These are phyloP conservation scores for Ptiloglossa arizonensis DNA, from an alignment of 1,140 invertebrate genomes.

Conservation along the genomic window DNA sequence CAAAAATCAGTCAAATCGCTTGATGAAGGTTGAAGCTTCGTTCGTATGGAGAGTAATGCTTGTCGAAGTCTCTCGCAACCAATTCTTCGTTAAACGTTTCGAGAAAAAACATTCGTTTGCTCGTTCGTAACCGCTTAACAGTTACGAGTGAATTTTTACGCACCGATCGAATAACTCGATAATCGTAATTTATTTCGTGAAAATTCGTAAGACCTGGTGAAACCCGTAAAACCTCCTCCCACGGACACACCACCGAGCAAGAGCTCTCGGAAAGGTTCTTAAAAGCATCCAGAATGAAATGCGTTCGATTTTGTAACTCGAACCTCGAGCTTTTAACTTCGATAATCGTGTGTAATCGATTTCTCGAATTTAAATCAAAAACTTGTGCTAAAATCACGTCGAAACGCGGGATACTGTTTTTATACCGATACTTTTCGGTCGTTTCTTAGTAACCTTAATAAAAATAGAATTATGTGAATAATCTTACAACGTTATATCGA, in stretches of 20 bases:
- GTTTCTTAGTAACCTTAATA: neutral
- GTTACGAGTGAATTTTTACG: conserved; percentile 46
- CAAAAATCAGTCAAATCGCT: conserved; percentile 81
- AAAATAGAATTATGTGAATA: neutral
- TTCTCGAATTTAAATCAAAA: neutral
- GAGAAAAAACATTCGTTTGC: conserved; percentile 74
- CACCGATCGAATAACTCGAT: neutral
- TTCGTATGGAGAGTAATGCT: conserved; percentile 69
- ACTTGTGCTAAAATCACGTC: neutral
- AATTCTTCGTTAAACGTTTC: conserved; percentile 52
- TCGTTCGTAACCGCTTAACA: conserved; percentile 30
- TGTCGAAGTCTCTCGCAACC: conserved; percentile 67
- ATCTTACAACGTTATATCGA: neutral
- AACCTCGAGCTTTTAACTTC: conserved; percentile 26
- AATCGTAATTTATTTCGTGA: conserved; percentile 21
- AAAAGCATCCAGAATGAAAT: conserved; percentile 15
- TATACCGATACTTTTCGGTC: neutral
- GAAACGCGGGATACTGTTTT: neutral
- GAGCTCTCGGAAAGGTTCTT: conserved; percentile 28
- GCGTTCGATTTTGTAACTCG: conserved; percentile 39
- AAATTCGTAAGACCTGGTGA: neutral
- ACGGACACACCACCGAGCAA: conserved; percentile 31
- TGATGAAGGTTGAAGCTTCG: conserved; percentile 54
- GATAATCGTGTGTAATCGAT: conserved; percentile 27
- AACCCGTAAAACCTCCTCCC: conserved; percentile 13